These are phyloP conservation scores for Cephus spinipes DNA, from an alignment of 2,888 invertebrate genomes.

Conservation along the genomic window DNA sequence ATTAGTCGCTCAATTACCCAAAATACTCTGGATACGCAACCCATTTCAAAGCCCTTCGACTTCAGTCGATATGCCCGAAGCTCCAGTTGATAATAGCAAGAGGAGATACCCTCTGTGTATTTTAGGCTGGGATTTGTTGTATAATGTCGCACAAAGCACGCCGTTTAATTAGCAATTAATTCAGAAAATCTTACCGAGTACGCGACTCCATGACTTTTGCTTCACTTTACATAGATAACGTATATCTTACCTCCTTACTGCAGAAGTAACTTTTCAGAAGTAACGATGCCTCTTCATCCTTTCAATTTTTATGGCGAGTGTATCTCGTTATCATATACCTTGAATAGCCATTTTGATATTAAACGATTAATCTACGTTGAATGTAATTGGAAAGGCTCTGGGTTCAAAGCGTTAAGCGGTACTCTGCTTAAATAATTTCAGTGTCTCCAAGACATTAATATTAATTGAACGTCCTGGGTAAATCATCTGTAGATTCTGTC, in stretches of 20 bases:
- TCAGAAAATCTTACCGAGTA: neutral
- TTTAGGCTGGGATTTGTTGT: slow-evolving; percentile 1
- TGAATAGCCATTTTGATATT: neutral
- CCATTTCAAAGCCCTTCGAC: slow-evolving; percentile 25
- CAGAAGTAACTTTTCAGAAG: neutral
- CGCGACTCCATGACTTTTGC: neutral
- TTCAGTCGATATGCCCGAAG: neutral
- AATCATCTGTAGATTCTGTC: neutral
- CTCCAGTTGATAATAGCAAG: slow-evolving; percentile 4
- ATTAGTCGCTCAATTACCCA: slow-evolving; percentile 45
- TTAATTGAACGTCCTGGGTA: neutral
- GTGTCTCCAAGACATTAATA: neutral
- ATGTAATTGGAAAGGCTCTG: neutral
- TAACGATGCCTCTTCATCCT: neutral
- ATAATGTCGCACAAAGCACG: slow-evolving; percentile 1
- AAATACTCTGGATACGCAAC: slow-evolving; percentile 27
- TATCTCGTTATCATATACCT: neutral
- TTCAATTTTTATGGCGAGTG: neutral
- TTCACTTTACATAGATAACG: neutral
- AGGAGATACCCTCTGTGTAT: slow-evolving; percentile 7
- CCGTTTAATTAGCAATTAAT: neutral
- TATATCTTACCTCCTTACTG: neutral
- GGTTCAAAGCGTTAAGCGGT: neutral
- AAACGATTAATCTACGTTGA: neutral
- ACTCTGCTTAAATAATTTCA: neutral